Evolutionary conservation across 1,140 invertebrate genomes (phyloP).

Genomic region (Lineus longissimus): DNA sequence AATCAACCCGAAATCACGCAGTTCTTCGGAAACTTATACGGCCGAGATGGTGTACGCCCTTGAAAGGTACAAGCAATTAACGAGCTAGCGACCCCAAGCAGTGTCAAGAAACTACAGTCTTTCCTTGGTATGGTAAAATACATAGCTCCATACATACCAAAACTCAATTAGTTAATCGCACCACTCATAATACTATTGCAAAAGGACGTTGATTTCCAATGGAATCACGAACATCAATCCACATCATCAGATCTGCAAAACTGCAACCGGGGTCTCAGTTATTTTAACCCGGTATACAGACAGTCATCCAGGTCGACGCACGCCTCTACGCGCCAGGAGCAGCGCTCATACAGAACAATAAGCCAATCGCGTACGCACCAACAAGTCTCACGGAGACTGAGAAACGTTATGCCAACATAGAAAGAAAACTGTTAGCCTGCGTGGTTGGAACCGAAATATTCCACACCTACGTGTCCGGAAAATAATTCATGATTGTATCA

Average conservation of each 20-base stretch:
- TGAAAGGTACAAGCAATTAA: conserved; percentile 42
- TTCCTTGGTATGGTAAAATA: conserved; percentile 27
- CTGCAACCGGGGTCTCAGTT: conserved; percentile 27
- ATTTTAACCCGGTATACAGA: conserved; percentile 25
- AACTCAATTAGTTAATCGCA: neutral
- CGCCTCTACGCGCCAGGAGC: conserved; percentile 46
- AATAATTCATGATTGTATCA: conserved; percentile 14
- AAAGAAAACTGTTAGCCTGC: conserved; percentile 55
- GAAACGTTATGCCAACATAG: conserved; percentile 55
- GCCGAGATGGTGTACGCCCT: conserved; percentile 37
- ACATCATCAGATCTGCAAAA: conserved; percentile 15
- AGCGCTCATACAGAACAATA: conserved; percentile 52
- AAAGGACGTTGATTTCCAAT: conserved; percentile 13
- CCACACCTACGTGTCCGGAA: conserved; percentile 43
- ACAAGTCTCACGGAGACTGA: conserved; percentile 50
- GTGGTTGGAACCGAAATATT: conserved; percentile 53
- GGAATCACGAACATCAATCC: conserved; percentile 3
- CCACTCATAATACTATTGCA: conserved; percentile 21
- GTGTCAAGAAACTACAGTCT: conserved; percentile 18
- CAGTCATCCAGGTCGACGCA: conserved; percentile 29
- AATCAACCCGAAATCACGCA: conserved; percentile 31
- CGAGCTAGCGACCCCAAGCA: conserved; percentile 35
- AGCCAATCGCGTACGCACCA: conserved; percentile 53
- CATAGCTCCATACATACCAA: conserved; percentile 15
- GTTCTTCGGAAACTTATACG: conserved; percentile 49